Base-by-base conservation (phyloP, 2,113 vertebrate genomes). In the Halichoeres trimaculatus region DNA sequence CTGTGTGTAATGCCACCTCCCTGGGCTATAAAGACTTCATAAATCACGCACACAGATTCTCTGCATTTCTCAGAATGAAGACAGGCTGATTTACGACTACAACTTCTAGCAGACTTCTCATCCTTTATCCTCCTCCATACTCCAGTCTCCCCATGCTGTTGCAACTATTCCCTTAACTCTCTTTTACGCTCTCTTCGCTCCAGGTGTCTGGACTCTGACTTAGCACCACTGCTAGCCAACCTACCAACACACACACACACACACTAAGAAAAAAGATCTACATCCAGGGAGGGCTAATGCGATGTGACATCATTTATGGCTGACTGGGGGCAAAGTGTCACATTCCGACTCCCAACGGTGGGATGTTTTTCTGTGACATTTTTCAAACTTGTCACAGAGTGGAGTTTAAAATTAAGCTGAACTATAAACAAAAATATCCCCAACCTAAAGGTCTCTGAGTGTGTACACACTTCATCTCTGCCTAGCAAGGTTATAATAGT, bases 291-390 rank as follows among this genome's bases (percentile, higher is more conserved):
- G 69, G 62, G 51, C 64, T 90, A 89, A 92, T 90, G 81, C 87
- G 81, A 88, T 86, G 81, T 89, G 91, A 90, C 91, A 90, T 90
- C 76, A 75, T 89, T 82, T 84, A 89, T 40, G 79, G 71, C 59
- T 53, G 77, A 85, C 83, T 76, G 60, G 74, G 59, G 76, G 70
- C 80, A 72, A 77, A 30, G 57, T 78, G 76, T 84, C 84, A 85
- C 79, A 77, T 73, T 70, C 78, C 57, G 76, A 24, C 69, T 68
- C 73, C 85, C 78, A 26, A 61, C 6, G 55, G 58, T 34, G 50
- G 57, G 65, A 56, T 58, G 65, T 58, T 61, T 85, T 72, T 74
- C 58, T 53, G 53, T 43, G 41, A 69, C 2, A 40, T 40, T 56
- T 74, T 74, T 76, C 41, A 58, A 66, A 75, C 56, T 63, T 84